phyloP scores from a whole-genome alignment of 2,888 invertebrate genomes.

The Polyploca ridens region DNA sequence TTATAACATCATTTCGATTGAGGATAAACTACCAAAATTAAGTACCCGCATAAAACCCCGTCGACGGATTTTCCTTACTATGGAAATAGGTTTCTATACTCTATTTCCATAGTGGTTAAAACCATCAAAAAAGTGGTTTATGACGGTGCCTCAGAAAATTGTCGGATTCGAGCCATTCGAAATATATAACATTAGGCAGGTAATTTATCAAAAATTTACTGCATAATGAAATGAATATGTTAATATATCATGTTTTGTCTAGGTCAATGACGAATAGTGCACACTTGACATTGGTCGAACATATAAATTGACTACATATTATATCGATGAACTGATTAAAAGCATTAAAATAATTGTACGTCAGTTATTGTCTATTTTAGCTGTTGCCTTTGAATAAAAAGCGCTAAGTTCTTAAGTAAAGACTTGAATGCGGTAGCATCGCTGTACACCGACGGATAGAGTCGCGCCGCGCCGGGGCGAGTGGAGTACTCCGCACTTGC shows the following conservation, averaged over 20 bases:
- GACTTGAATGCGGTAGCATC: slow-evolving; percentile 30
- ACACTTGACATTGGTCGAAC: no score
- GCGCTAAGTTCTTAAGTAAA: slow-evolving; percentile 22
- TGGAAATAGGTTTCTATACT: neutral
- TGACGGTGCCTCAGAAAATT: neutral
- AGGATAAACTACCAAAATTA: neutral
- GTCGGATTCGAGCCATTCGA: neutral
- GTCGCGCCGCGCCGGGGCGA: slow-evolving; percentile 27
- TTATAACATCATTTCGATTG: neutral
- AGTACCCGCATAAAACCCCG: neutral
- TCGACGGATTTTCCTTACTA: neutral
- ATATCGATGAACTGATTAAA: neutral
- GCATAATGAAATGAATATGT: neutral
- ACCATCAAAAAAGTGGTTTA: no score
- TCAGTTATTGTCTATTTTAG: neutral
- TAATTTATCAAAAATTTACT: no score
- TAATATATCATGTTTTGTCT: neutral
- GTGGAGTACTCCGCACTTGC: slow-evolving; percentile 36
- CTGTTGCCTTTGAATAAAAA: no score
- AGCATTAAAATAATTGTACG: neutral
- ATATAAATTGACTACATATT: neutral
- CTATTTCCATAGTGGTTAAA: no score
- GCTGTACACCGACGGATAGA: slow-evolving; percentile 15
- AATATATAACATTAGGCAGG: no score
- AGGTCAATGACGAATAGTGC: slow-evolving; percentile 1